Percentiles rank a stretch among this genome's conserved stretches.
Conservation (phyloP, 2,113 vertebrate species). For the Cettia cetti region DNA sequence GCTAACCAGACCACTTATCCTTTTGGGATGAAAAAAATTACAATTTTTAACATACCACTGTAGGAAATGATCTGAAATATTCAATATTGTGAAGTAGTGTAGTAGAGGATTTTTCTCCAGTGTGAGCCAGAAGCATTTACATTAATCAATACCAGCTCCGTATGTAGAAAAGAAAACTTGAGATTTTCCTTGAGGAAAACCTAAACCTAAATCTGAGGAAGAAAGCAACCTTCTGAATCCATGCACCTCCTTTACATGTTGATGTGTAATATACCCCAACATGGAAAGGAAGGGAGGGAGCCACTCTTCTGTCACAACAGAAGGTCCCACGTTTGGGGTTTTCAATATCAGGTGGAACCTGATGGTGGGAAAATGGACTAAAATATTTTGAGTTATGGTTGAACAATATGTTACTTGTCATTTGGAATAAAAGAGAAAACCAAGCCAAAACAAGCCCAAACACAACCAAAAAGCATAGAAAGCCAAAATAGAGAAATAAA, state of each 20-base stretch:
- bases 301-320: neutral
- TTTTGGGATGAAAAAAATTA: neutral
- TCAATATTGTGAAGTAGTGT: neutral
- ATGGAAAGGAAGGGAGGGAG: neutral
- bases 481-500: neutral
- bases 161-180: neutral
- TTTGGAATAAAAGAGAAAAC: neutral
- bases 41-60: neutral
- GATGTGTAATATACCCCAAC: neutral
- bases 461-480: neutral
- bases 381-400: neutral
- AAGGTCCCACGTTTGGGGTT: neutral
- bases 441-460: neutral
- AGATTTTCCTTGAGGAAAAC: neutral
- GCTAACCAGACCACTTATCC: neutral
- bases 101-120: neutral
- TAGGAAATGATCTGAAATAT: neutral
- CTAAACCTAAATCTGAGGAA: neutral
- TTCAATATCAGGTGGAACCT: neutral
- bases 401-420: neutral
- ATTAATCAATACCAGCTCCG: neutral
- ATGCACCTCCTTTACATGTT: neutral
- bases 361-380: neutral
- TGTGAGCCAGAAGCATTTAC: neutral
- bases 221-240: neutral